Base-by-base conservation (phyloP, 2,888 invertebrate genomes). In the Meloe dianella region DNA sequence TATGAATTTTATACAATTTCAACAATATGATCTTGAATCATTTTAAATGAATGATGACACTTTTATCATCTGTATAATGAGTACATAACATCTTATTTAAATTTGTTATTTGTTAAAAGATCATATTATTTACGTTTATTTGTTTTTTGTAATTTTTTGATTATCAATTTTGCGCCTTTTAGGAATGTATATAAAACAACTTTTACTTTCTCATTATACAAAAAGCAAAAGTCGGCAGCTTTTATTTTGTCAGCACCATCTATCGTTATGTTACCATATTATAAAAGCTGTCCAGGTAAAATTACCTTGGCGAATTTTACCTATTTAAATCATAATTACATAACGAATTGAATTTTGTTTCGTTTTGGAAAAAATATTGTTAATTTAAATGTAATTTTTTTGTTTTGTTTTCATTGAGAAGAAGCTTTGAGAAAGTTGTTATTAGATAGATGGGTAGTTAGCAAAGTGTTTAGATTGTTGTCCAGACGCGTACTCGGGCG, bases 401-500 rank as follows among this genome's bases (percentile, higher is more conserved):
- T n/a, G n/a, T n/a, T n/a, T n/a, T n/a, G n/a, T n/a, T n/a, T n/a
- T n/a, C n/a, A n/a, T n/a, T n/a, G n/a, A n/a, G n/a, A n/a, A n/a
- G 32, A 6, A 32, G 10, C 12, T 3, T 35, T 35, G 35, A 14
- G 4, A 4, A 14, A 35, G 41, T 41, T 41, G 41, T n/a, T 54
- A n/a, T n/a, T n/a, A n/a, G n/a, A n/a, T n/a, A 47, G 59, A 51
- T 63, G 17, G 54, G 27, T 4, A 22, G 57, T 12, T 57, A 38
- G 35, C 30, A 10, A 8, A 51, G 71, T 73, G 75, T 74, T 75
- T 76, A 20, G 47, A 20, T 9, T 20, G 20, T 1, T 47, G 47
- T 47, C 9, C 47, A 47, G 47, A n/a, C 47, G 54, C 20, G 14
- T 2, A 24, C 24, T 24, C 24, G 41, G 54, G 54, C 54, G 54